A percentile compares a stretch with the other conserved stretches of the same genome.
These are phyloP conservation scores for Erpetoichthys calabaricus DNA, from an alignment of 2,797 vertebrate species.

Conservation along the genomic window DNA sequence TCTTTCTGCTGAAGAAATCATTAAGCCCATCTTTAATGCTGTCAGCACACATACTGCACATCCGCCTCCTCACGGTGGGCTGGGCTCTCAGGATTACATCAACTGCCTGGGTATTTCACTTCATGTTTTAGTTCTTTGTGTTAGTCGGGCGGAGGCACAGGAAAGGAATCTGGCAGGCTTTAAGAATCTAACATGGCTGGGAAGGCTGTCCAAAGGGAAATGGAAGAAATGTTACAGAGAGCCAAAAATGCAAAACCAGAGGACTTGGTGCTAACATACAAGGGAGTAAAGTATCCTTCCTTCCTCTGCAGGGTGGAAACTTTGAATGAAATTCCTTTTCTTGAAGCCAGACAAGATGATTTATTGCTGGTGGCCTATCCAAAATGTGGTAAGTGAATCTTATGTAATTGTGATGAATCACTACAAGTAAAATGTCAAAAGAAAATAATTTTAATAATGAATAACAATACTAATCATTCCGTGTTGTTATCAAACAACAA, in stretches of 20 bases:
- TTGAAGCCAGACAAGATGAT: slow-evolving; percentile 29
- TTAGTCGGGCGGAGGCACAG: too few relatives aligned
- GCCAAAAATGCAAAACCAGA: slow-evolving; percentile 17
- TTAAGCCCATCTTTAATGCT: too few relatives aligned
- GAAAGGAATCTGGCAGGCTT: too few relatives aligned
- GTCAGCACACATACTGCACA: too few relatives aligned
- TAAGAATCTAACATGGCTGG: not conserved
- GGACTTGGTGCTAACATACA: slow-evolving; percentile 20
- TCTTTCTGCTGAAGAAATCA: too few relatives aligned
- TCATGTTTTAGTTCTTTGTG: too few relatives aligned
- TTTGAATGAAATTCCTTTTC: slow-evolving; percentile 22
- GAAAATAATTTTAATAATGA: too few relatives aligned
- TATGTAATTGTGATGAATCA: not conserved
- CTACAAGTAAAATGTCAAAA: not conserved
- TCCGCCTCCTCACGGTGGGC: too few relatives aligned
- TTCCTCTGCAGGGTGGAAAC: slow-evolving; percentile 24
- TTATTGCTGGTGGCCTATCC: slow-evolving; percentile 29
- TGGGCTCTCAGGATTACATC: too few relatives aligned
- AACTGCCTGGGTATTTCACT: too few relatives aligned
- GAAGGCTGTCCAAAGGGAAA: not conserved
- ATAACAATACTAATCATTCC: not conserved
- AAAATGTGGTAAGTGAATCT: slow-evolving; percentile 29
- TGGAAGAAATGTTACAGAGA: not conserved
- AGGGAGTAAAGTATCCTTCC: slow-evolving; percentile 28
- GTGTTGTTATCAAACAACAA: too few relatives aligned